These are phyloP conservation scores for Champsocephalus esox DNA, from an alignment of 2,797 vertebrate genomes.

Conservation along the genomic window DNA sequence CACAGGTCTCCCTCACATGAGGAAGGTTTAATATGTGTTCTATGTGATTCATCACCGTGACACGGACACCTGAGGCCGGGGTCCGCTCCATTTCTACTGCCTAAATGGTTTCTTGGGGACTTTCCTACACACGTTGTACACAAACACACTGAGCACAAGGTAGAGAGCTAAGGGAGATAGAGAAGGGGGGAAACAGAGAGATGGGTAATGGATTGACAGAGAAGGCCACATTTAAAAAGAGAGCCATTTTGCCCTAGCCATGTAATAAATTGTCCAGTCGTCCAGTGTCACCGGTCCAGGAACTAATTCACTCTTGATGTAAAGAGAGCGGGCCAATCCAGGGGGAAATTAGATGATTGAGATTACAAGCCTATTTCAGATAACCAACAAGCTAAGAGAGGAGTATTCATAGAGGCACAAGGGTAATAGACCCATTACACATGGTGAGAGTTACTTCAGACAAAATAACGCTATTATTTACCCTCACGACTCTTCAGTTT, in stretches of 20 bases:
- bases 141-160: conserved; percentile 25
- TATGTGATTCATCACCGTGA: conserved; percentile 84
- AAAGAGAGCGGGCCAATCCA: conserved; percentile 66
- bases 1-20: conserved; percentile 79
- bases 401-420: conserved; percentile 58
- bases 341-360: conserved; percentile 76
- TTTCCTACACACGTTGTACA: conserved; percentile 57
- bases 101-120: conserved; percentile 85
- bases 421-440: conserved; percentile 63
- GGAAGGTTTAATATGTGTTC: conserved; percentile 85
- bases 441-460: conserved; percentile 68
- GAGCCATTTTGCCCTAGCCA: conserved; percentile 64
- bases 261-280: conserved; percentile 67
- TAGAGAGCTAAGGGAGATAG: conserved; percentile 45
- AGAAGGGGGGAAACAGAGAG: conserved; percentile 33
- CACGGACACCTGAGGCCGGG: conserved; percentile 84
- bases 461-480: conserved; percentile 68
- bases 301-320: conserved; percentile 72
- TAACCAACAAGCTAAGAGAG: conserved; percentile 57
- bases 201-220: conserved; percentile 75
- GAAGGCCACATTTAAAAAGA: conserved; percentile 72
- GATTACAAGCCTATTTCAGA: conserved; percentile 71
- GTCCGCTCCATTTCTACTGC: conserved; percentile 77
- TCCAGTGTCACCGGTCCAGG: conserved; percentile 48
- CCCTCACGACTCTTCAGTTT: conserved; percentile 44